Base-by-base conservation (phyloP, 92 coral and sea anemone genomes). In the Epizoanthus stellaris region DNA sequence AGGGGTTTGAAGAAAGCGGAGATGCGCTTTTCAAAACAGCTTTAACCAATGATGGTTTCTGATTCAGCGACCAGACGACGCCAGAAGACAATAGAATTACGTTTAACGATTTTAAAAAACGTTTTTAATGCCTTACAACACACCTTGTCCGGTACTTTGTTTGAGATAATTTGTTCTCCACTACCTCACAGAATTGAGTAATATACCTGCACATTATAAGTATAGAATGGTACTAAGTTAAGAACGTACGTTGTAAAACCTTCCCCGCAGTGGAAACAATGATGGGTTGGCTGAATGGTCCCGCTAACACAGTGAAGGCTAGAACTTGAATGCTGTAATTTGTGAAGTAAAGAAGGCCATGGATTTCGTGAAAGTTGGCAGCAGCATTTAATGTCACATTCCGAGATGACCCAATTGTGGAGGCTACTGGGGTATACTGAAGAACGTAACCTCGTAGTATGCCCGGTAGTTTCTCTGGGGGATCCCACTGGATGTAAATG, bases 381-480 rank as follows among this genome's bases (percentile, higher is more conserved):
- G 73, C 3, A 9, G 45, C 42, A 9, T 68, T 38, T 30, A 68
- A n/a, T 9, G 73, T 68, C 73, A 68, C 73, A 19, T 68, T 68
- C 73, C 42, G 52, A 68, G 73, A 16, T 6, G 19, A 5, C 73
- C 73, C 73, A 17, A 23, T 43, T 30, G 45, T 4, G 7, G 73
- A n/a, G 52, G 15, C 3, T 68, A 68, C 7, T 14, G 45, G 73
- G 49, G 49, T 68, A 16, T 13, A 38, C 49, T 38, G 73, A 68
- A 68, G 45, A 30, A 68, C n/a, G 47, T 68, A 68, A 12, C 73
- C 73, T 9, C 17, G 73, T 68, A 68, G 73, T 68, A 38, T 13
- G 12, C 73, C 73, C n/a, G 73, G 73, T 17, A 38, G 38, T 25
- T 4, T 23, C 42, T 19, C 73, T 38, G 73, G 73, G 73, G 23